Evolutionary conservation across 2,797 vertebrate species (phyloP).

Genomic region (Melanotaenia parkinsoni): DNA sequence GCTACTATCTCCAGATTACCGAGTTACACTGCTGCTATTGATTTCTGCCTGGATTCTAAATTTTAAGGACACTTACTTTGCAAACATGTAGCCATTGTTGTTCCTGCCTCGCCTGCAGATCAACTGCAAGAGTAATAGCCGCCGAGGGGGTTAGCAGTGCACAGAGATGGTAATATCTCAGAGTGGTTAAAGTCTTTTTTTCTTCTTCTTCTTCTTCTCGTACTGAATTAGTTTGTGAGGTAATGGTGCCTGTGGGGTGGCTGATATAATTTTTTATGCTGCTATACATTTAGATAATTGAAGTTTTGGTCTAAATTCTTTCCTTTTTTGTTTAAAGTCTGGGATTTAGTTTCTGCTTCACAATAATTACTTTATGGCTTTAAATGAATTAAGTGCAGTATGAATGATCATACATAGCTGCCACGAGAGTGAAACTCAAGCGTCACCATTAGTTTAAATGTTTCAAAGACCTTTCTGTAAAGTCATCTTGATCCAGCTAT

Average conservation of each 20-base stretch:
- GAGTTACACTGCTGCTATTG: conserved; percentile 75
- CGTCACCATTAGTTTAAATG: conserved; percentile 13
- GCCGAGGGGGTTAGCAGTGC: conserved; percentile 48
- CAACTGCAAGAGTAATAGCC: conserved; percentile 71
- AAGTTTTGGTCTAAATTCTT: neutral
- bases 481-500: conserved; percentile 39
- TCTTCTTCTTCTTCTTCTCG: neutral
- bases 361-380: conserved; percentile 4
- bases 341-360: conserved; percentile 27
- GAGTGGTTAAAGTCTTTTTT: conserved; percentile 39
- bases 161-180: conserved; percentile 55
- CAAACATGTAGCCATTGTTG: conserved; percentile 74
- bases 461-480: conserved; percentile 32
- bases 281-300: neutral
- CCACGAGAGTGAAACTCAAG: conserved; percentile 14
- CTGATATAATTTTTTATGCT: neutral
- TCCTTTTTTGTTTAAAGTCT: neutral
- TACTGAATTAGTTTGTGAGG: conserved; percentile 41
- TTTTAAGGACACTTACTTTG: conserved; percentile 76
- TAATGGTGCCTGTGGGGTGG: conserved; percentile 45
- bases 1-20: conserved; percentile 69
- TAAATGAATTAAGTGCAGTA: neutral
- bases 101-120: conserved; percentile 77
- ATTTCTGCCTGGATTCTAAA: conserved; percentile 76
- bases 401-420: neutral